phyloP scores from a whole-genome alignment of 2,113 vertebrate species.

The Alexandromys fortis region DNA sequence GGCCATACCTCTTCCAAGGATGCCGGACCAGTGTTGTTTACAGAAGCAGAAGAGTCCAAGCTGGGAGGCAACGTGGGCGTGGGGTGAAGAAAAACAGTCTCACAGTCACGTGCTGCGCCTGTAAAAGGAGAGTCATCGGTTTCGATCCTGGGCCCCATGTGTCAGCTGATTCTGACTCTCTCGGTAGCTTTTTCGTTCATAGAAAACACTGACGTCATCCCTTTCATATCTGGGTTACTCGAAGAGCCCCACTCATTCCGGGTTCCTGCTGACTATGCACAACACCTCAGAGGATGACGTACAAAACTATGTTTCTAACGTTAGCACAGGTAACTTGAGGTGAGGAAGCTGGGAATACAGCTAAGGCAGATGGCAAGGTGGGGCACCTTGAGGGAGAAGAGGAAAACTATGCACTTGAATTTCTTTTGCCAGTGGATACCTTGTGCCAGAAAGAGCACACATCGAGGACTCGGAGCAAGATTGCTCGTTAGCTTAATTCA shows the following conservation, averaged over 20 bases:
- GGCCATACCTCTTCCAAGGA: background rate
- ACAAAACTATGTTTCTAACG: slow-evolving; percentile 77
- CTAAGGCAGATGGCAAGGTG: background rate
- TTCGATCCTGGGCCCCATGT: background rate
- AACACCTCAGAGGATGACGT: slow-evolving; percentile 49
- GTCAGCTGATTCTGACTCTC: background rate
- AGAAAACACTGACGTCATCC: background rate
- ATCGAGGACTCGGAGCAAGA: background rate
- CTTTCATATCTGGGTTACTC: slow-evolving; percentile 45
- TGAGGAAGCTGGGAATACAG: background rate
- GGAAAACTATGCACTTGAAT: slow-evolving; percentile 67
- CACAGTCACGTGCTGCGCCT: background rate
- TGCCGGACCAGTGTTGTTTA: background rate
- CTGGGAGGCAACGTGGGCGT: background rate
- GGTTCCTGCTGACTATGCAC: slow-evolving; percentile 80
- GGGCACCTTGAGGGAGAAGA: slow-evolving; percentile 10
- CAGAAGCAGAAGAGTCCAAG: background rate
- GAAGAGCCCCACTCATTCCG: slow-evolving; percentile 37
- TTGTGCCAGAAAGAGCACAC: slow-evolving; percentile 52
- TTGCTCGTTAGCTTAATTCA: background rate
- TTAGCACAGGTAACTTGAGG: slow-evolving; percentile 60
- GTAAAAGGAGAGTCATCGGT: background rate
- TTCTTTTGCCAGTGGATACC: slow-evolving; percentile 55
- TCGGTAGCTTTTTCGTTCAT: slow-evolving; percentile 56
- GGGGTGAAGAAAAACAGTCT: background rate